phyloP scores from a whole-genome alignment of 2,888 invertebrate genomes.

The Oasisia sp. region DNA sequence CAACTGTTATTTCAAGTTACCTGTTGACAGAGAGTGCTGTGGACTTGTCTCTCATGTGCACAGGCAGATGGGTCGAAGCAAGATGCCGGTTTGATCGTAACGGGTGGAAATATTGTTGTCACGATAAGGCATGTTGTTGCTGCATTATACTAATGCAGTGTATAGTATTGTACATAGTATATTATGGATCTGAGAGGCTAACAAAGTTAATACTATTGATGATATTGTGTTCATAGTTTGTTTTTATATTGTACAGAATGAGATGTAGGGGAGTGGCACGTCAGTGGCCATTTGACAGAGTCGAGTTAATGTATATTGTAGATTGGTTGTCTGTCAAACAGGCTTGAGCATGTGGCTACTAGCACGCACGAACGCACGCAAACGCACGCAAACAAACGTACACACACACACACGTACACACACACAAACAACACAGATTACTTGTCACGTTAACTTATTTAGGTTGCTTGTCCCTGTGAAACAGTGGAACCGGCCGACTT shows the following conservation, averaged over 20 bases:
- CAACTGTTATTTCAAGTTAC: not conserved
- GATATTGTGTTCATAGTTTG: constrained; percentile 17
- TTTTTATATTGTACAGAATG: constrained; percentile 17
- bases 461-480: constrained; percentile 5
- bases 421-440: not conserved
- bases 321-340: not conserved
- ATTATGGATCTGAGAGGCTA: constrained; percentile 17
- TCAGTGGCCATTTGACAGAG: not conserved
- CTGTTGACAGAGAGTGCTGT: not conserved
- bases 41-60: not conserved
- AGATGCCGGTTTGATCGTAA: not conserved
- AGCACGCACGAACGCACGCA: not conserved
- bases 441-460: not conserved
- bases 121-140: not conserved
- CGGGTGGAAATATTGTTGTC: constrained; percentile 5
- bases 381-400: too few relatives aligned
- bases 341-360: not conserved
- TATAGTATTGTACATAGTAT: constrained; percentile 17
- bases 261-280: not conserved
- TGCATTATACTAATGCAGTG: constrained; percentile 17
- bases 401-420: not conserved
- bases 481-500: not conserved
- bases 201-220: constrained; percentile 13
- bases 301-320: not conserved
- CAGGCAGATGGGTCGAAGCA: not conserved